Evolutionary conservation across 1,140 invertebrate genomes (phyloP), one percentile per base, ranked within the genome.

Genomic region (Oncopeltus fasciatus): DNA sequence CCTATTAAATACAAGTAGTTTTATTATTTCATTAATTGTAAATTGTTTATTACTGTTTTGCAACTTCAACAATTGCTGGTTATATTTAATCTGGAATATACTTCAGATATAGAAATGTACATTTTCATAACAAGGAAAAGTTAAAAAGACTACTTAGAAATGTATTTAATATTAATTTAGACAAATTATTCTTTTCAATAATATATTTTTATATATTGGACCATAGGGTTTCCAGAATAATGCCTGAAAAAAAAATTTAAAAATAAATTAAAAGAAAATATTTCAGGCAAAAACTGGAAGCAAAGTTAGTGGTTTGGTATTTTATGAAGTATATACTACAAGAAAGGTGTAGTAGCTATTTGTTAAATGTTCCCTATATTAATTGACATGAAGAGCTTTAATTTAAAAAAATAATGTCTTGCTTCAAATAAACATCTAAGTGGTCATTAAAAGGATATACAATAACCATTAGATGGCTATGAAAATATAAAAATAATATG

Each of bases 341-440:
- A 57, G 31, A 57, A 57, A 57, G n/a, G 24, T 31, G 28, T 57
- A 57, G 43, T 46, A 49, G n/a, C n/a, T 59, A 59, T 51, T 31
- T 57, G 57, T 51, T 53, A 51, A 43, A 64, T 60, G 62, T 64
- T 64, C 65, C 62, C 62, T 66, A 66, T 63, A 58, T 61, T 66
- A 66, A 66, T 66, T 66, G 65, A 66, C 65, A 64, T 64, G 33
- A 64, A 66, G 59, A 62, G 49, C 33, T 51, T 21, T 29, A 29
- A 21, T 14, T 46, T 28, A 31, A 26, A 44, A 63, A 63, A 29
- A 49, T 33, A 28, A 26, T 43, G 2, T 38, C 27, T 24, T 44
- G 8, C 43, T 27, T 8, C 8, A 62, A 53, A 53, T 18, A 53
- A 53, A 53, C 26, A 53, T 24, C 9, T 26, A 8, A 14, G 14